Percentiles rank a stretch among this genome's conserved stretches.
phyloP scores from a whole-genome alignment of 2,113 vertebrate species.

The Hydrolagus affinis region DNA sequence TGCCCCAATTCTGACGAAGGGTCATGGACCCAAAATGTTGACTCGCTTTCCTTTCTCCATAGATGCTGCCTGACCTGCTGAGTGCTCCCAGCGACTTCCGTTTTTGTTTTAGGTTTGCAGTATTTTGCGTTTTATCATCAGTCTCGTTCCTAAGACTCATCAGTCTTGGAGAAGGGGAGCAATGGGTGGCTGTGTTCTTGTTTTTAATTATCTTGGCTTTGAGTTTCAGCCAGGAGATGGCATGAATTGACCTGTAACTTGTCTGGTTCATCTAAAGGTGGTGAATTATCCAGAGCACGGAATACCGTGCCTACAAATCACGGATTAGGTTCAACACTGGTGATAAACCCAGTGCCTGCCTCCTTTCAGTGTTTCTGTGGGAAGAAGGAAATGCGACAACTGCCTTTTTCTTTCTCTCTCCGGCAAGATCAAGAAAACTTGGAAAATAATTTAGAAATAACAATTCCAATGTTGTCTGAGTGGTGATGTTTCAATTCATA shows the following conservation, averaged over 20 bases:
- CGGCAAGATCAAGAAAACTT: neutral
- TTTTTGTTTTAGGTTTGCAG: too few relatives aligned
- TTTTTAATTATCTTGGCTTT: too few relatives aligned
- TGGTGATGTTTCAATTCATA: neutral
- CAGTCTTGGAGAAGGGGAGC: too few relatives aligned
- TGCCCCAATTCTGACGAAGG: too few relatives aligned
- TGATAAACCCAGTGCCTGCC: neutral
- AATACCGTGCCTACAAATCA: neutral
- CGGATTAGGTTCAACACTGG: neutral
- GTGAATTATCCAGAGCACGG: neutral
- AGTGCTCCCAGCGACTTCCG: too few relatives aligned
- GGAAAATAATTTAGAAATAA: neutral
- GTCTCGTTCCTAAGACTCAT: too few relatives aligned
- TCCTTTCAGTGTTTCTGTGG: neutral
- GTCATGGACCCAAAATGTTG: too few relatives aligned
- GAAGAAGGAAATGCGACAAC: neutral
- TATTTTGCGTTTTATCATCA: too few relatives aligned
- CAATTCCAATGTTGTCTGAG: neutral
- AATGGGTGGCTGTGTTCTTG: too few relatives aligned
- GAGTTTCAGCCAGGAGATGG: neutral
- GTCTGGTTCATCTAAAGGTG: neutral
- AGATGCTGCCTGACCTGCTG: too few relatives aligned
- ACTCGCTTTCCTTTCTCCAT: too few relatives aligned
- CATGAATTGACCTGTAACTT: neutral
- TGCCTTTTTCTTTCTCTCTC: neutral